Evolutionary conservation across 2,888 invertebrate species (phyloP), one percentile per base, ranked within the genome.

Genomic region (Volucella zonaria): DNA sequence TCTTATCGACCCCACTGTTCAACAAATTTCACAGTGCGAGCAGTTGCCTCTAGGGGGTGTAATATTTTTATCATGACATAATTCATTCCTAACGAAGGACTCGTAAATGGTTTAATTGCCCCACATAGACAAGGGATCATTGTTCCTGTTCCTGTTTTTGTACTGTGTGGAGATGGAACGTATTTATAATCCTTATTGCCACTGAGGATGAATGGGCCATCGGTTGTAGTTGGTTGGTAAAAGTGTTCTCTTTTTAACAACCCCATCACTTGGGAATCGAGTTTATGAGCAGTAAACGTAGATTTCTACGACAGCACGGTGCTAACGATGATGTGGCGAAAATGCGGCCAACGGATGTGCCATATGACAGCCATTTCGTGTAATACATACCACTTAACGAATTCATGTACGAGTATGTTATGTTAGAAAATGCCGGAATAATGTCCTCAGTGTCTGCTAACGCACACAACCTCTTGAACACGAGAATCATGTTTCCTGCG

Each of bases 341-440:
- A 78, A 82, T 70, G 47, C 52, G 54, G 10, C 45, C 47, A 70
- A 61, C 52, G 59, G 75, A 54, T 75, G 70, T 75, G 40, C 61
- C 74, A 70, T 75, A 59, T 47, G 59, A 79, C 31, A 31, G 74
- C 59, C 45, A 75, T 83, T 83, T 79, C 62, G 59, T 71, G 56
- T 52, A 31, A 31, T 31, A 6, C 31, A 47, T 59, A 59, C 23
- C 61, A 43, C 75, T 80, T 67, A 68, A 75, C 66, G 70, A 59
- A 47, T 14, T 52, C 68, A 42, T n/a, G 51, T 62, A 45, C 47
- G 40, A 56, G 61, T 38, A 59, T 23, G 67, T 15, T 23, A 40
- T 51, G 59, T 31, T 14, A 4, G 8, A 0, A 56, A 31, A 58
- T 18, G 11, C 15, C 54, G 38, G 45, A 42, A 78, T 31, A 51